These are phyloP conservation scores for Urocynchramus pylzowi DNA, from an alignment of 2,113 vertebrate genomes.

Conservation along the genomic window DNA sequence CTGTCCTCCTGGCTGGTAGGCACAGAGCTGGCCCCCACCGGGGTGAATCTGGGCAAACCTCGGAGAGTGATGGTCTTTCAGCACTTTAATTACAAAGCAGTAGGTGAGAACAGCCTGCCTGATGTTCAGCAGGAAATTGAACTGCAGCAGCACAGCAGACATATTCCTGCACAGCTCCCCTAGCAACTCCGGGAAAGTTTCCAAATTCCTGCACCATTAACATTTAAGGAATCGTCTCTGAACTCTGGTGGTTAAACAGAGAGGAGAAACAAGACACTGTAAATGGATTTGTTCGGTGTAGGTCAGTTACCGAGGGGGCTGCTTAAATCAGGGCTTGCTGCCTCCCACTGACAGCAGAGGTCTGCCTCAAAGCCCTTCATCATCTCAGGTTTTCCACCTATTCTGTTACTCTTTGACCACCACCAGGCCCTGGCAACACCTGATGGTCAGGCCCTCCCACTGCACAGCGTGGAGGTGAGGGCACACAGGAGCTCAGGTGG, in stretches of 20 bases:
- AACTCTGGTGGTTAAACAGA: conserved; percentile 36
- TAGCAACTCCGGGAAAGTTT: conserved; percentile 49
- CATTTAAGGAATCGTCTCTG: conserved; percentile 60
- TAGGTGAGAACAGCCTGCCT: conserved; percentile 16
- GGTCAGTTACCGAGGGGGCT: conserved; percentile 13
- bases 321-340: conserved; percentile 32
- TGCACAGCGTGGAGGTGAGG: not conserved
- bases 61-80: conserved; percentile 17
- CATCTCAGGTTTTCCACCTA: not conserved
- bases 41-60: not conserved
- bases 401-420: not conserved
- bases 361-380: not conserved
- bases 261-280: conserved; percentile 53
- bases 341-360: not conserved
- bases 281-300: conserved; percentile 48
- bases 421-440: not conserved
- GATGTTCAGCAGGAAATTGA: conserved; percentile 57
- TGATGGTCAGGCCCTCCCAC: fast-evolving
- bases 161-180: conserved; percentile 20
- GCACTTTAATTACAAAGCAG: conserved; percentile 45
- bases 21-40: not conserved
- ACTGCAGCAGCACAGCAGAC: conserved; percentile 11
- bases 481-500: not conserved
- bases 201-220: conserved; percentile 65
- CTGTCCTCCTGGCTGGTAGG: not conserved